Conservation (phyloP, 1,140 invertebrate species). For the Drosophila pachea region DNA sequence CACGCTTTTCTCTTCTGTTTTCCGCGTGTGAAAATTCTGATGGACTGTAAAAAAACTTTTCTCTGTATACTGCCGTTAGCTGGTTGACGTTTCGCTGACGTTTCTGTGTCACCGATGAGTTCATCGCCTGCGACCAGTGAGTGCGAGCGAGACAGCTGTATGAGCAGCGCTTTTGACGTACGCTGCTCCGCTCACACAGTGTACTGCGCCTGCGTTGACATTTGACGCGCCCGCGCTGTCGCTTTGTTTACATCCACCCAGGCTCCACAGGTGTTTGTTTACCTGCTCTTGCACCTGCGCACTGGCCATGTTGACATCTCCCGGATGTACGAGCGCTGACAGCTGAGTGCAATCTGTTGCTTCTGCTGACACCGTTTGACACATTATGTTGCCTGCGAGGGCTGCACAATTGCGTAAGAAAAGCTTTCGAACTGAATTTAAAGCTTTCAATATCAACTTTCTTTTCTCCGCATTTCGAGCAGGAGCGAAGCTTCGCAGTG, state of each 20-base stretch:
- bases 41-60: constrained; percentile 61
- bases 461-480: not conserved
- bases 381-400: constrained; percentile 21
- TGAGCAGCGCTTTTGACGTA: not conserved
- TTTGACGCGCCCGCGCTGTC: constrained; percentile 40
- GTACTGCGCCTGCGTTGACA: constrained; percentile 58
- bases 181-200: constrained; percentile 34
- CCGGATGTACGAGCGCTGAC: constrained; percentile 15
- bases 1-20: constrained; percentile 1
- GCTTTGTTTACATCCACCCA: constrained; percentile 49
- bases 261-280: constrained; percentile 68
- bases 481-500: not conserved
- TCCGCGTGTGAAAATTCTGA: constrained; percentile 49
- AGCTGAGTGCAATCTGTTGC: constrained; percentile 49
- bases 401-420: constrained; percentile 1
- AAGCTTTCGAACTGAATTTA: not conserved
- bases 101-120: constrained; percentile 67
- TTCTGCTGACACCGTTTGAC: constrained; percentile 22
- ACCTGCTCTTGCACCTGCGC: constrained; percentile 51
- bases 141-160: constrained; percentile 27
- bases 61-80: constrained; percentile 67
- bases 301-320: constrained; percentile 32
- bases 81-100: constrained; percentile 52
- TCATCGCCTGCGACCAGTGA: constrained; percentile 4
- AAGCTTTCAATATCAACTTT: not conserved